Base-by-base conservation (phyloP, 2,888 invertebrate genomes). In the Habrosyne pyritoides region DNA sequence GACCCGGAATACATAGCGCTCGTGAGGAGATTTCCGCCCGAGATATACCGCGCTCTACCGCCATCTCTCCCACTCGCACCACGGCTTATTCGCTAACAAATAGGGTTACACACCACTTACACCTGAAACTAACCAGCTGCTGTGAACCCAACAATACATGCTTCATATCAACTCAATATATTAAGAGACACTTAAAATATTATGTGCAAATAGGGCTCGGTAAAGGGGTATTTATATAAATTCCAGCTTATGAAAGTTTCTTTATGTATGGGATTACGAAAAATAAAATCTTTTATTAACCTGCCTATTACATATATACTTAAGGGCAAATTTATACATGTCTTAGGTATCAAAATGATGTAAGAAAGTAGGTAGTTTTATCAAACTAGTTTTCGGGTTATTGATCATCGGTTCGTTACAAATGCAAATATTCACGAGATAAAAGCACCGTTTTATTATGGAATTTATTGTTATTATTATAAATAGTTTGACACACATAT, bases 11-110 rank as follows among this genome's bases (percentile, higher is more conserved):
- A 77, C 69, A 69, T 71, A 60, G 63, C 56, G 71, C 72, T 76
- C 77, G 79, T 81, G 81, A 81, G 76, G 77, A 81, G 77, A 82
- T 82, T 74, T 74, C 75, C 77, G 75, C 73, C 74, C 71, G 70
- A 67, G 77, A 81, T 80, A 42, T 42, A 42, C 42, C 42, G 42
- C 42, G 42, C 42, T 42, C 42, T 42, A 50, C 50, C 28, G 49
- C 49, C 49, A 6, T 7, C 50, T 28, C 50, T 28, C 21, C 50
- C 21, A 18, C 18, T 3, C 50, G 26, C 30, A 28, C 50, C 6
- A 21, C 50, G 21, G 12, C 6, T 50, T 50, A 8, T 42, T 42
- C 42, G 42, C 1, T 18, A 18, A 42, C 42, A 42, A 18, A 42
- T 42, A 28, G 50, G 50, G 30, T 12, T 50, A 28, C 28, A 50